Evolutionary conservation across 2,888 invertebrate genomes (phyloP), one percentile per base, ranked within the genome.

Genomic region (Psylliodes chrysocephalus): DNA sequence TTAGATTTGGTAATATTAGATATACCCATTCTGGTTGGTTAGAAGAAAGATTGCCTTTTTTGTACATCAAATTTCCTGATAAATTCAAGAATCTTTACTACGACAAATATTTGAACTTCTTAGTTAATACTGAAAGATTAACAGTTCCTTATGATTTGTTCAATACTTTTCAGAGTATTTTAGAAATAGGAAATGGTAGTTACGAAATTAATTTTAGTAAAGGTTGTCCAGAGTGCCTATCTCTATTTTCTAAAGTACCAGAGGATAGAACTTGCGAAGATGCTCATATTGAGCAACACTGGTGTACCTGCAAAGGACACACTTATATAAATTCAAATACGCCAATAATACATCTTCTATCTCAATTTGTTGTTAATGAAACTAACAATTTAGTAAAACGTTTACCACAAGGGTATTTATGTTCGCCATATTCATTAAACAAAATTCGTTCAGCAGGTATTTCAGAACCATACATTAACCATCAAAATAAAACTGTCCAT

Each of bases 21-120:
- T 83, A 87, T 65, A 88, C 90, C 4, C 84, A 88, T 68, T 87
- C 90, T 22, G 92, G 93, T 0, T 93, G 91, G 85, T 86, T 92
- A 73, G 94, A 94, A 76, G 93, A 93, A 72, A 86, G 93, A n/a
- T 77, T 93, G 72, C 94, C 94, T 0, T 89, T 90, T 72, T 84
- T 93, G 44, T 92, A 89, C 73, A 79, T 93, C 15, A 88, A 87
- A 84, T 66, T 90, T 35, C 93, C 94, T 0, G 79, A 84, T 6
- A 84, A 84, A 79, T 88, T 92, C 67, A 85, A 85, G 64, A 81
- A 82, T 1, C 81, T 79, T 10, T 82, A 88, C 75, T 86, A 89
- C 0, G 78, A 84, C 10, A 85, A 87, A 70, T 86, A 86, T 6
- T 82, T 83, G 18, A 86, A 88, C 33, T 76, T 93, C 15, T 81